These are phyloP conservation scores for Sepiola atlantica DNA, from an alignment of 2,888 invertebrate genomes.

Conservation along the genomic window DNA sequence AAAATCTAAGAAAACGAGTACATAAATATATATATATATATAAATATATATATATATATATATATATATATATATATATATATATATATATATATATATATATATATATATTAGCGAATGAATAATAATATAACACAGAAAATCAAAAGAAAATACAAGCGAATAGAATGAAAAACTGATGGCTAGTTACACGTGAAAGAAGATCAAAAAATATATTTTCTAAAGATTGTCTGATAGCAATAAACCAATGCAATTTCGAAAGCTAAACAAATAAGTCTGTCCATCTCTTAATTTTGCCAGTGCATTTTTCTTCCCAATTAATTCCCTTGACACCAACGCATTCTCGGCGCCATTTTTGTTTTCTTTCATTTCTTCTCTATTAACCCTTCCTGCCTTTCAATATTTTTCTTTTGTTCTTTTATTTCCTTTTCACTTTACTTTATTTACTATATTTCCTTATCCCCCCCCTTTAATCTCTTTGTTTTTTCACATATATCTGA, in stretches of 20 bases:
- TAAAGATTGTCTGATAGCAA: conserved; percentile 32
- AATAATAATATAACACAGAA: not conserved
- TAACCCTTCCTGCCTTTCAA: not conserved
- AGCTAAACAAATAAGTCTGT: conserved; percentile 21
- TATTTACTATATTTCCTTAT: too few species aligned
- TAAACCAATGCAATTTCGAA: conserved; percentile 32
- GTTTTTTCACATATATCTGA: not conserved
- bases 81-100: too few species aligned
- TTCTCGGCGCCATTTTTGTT: not conserved
- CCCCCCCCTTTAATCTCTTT: not conserved
- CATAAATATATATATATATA: not conserved
- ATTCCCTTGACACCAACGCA: conserved; percentile 11
- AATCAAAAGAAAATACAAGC: not conserved
- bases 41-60: too few species aligned
- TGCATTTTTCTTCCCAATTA: conserved; percentile 32
- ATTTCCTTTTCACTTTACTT: too few species aligned
- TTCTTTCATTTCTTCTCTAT: not conserved
- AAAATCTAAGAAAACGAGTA: not conserved
- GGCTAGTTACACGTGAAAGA: not conserved
- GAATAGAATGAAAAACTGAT: not conserved
- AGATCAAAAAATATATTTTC: conserved; percentile 32
- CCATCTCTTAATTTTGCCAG: conserved; percentile 12
- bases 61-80: too few species aligned
- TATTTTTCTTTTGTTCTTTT: not conserved
- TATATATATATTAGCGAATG: not conserved